Base-by-base conservation (phyloP, 2,113 vertebrate genomes). In the Austrofundulus limnaeus region DNA sequence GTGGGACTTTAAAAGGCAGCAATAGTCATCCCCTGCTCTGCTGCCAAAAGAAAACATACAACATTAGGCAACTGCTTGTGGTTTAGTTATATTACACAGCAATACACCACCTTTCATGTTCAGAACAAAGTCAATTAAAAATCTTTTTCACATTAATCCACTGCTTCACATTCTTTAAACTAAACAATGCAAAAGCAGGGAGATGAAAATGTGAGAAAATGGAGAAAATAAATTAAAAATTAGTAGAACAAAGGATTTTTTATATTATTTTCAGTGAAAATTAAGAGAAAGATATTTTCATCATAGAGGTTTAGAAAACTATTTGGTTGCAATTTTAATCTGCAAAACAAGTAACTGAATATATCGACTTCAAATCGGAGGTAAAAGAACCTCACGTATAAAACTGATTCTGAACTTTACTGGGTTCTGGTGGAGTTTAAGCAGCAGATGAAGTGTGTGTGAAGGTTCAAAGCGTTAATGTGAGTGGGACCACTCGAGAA, bases 401-500 rank as follows among this genome's bases (percentile, higher is more conserved):
- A 85, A 88, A 78, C 61, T 20, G 21, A 73, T 77, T 78, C 66
- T 54, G n/a, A 67, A 72, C 61, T 90, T 84, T 85, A 87, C 75
- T 66, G 76, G 80, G 78, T 83, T 87, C 71, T 69, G 56, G 63
- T 77, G 54, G 63, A 88, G 77, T 81, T 87, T 77, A 85, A 85
- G 79, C 54, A 80, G 77, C 84, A 84, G 66, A 82, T 72, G 72
- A 66, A 69, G 53, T 51, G 57, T 55, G 54, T 68, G 56, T 50
- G 59, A 39, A 72, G 71, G 76, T 85, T 83, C 80, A 87, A 83
- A 86, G 87, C 58, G 66, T 66, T 88, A 84, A 90, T 83, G 82
- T 87, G 82, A 77, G 59, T 67, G 68, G 75, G 71, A 78, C 70
- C 79, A 61, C 59, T 83, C 34, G 55, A 74, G 74, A 75, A 76